phyloP scores from a whole-genome alignment of 2,797 vertebrate species.

The Poecilia gillii region DNA sequence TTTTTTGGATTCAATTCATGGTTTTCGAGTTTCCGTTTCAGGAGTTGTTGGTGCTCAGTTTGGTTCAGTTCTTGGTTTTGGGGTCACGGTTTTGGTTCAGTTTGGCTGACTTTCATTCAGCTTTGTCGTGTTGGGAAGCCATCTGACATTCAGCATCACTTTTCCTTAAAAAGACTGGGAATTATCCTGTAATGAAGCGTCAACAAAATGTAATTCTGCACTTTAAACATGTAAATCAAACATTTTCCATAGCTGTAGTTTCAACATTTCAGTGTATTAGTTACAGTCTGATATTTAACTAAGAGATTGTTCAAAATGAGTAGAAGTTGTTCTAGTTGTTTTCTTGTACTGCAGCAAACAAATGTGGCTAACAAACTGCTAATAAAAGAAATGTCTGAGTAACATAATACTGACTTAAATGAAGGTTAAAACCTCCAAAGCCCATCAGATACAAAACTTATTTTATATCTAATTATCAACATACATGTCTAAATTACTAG shows the following conservation, averaged over 20 bases:
- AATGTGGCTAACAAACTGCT: neutral
- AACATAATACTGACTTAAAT: neutral
- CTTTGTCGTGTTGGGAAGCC: neutral
- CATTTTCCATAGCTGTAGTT: neutral
- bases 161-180: neutral
- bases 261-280: neutral
- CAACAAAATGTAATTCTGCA: neutral
- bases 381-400: no score
- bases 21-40: neutral
- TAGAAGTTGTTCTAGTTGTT: neutral
- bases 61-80: neutral
- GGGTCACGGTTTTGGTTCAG: neutral
- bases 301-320: neutral
- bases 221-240: neutral
- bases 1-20: neutral
- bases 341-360: neutral
- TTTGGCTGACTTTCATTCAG: neutral
- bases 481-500: neutral
- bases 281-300: neutral
- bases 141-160: neutral
- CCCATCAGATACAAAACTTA: neutral
- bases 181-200: neutral
- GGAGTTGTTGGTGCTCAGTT: neutral
- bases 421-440: neutral
- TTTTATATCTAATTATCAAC: neutral